These are phyloP conservation scores for Bolinopsis microptera DNA, from an alignment of 37 sponge, comb jelly and placozoan species.

Conservation along the genomic window DNA sequence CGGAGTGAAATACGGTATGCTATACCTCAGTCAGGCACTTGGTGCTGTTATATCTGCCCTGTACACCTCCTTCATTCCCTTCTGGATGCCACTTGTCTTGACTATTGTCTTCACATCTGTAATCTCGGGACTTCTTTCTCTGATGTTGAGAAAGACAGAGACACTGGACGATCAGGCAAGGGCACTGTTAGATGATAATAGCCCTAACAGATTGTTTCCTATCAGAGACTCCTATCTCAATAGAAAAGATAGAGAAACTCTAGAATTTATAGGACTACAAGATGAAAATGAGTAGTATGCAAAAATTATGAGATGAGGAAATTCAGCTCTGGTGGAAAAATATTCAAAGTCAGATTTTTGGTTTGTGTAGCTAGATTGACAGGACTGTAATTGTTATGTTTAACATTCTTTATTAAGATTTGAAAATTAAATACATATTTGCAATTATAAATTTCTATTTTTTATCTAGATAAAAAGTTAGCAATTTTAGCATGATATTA, in stretches of 20 bases:
- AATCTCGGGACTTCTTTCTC: neutral
- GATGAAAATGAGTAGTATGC: too few species aligned
- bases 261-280: neutral
- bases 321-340: too few species aligned
- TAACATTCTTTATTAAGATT: too few species aligned
- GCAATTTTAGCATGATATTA: too few species aligned
- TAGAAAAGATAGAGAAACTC: neutral
- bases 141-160: neutral
- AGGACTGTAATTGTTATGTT: too few species aligned
- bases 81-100: conserved; percentile 25
- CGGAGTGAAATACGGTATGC: conserved; percentile 10
- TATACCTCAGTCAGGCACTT: conserved; percentile 43
- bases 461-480: too few species aligned
- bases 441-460: too few species aligned
- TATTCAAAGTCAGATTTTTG: too few species aligned
- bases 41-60: conserved; percentile 10
- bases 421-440: too few species aligned
- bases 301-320: too few species aligned
- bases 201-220: neutral
- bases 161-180: neutral
- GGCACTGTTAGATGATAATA: neutral
- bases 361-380: too few species aligned
- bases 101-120: neutral
- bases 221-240: neutral
- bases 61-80: neutral